Evolutionary conservation across 2,113 vertebrate species (phyloP).

Genomic region (Dicrurus megarhynchus): DNA sequence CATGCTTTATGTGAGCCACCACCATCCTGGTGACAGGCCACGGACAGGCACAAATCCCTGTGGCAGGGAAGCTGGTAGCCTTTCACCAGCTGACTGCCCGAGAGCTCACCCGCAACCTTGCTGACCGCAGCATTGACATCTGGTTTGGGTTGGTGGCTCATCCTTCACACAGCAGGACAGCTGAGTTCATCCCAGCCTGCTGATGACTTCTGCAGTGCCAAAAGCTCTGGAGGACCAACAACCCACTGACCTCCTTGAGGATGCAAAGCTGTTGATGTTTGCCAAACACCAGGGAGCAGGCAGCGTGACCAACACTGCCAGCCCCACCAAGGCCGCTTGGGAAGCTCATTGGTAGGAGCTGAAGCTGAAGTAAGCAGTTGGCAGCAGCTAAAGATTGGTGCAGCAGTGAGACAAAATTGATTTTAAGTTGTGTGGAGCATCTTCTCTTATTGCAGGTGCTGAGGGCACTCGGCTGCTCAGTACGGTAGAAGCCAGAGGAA

Average conservation of each 20-base stretch:
- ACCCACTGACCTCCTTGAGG: background rate
- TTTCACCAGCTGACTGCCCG: fast-evolving
- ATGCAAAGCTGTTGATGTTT: background rate
- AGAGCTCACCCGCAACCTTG: background rate
- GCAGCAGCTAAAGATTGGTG: background rate
- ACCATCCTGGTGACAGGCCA: fast-evolving
- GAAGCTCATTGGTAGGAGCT: background rate
- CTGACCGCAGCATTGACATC: fast-evolving
- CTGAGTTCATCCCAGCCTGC: fast-evolving
- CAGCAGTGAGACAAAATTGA: background rate
- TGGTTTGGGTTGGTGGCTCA: background rate
- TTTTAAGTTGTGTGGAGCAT: background rate
- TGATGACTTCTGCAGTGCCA: background rate
- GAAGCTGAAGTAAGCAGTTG: background rate
- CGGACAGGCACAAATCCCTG: background rate
- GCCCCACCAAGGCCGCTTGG: background rate
- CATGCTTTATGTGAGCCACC: background rate
- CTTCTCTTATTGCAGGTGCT: background rate
- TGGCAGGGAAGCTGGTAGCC: fast-evolving
- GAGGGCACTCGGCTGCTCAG: background rate
- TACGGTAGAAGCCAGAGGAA: background rate
- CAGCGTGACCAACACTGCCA: background rate
- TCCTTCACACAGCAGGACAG: fast-evolving
- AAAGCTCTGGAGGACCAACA: background rate
- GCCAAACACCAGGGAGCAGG: background rate